These are phyloP conservation scores for Heterotilapia buettikoferi DNA, from an alignment of 2,113 vertebrate genomes.

Conservation along the genomic window DNA sequence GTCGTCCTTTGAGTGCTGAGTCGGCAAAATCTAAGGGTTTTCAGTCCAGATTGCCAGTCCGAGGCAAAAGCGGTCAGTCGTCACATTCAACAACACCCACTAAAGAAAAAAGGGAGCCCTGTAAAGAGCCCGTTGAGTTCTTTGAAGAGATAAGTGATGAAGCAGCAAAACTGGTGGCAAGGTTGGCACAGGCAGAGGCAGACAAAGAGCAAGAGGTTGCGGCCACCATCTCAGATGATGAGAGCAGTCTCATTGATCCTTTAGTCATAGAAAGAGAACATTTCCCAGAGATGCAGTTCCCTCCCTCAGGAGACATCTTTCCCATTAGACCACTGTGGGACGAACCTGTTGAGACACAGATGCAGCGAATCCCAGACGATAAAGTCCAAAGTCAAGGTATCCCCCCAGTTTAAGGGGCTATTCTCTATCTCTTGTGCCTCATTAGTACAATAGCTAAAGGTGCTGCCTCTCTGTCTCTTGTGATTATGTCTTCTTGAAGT, in stretches of 20 bases:
- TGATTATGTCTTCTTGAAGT: slow-evolving; percentile 59
- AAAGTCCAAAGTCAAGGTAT: slow-evolving; percentile 96
- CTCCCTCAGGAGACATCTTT: slow-evolving; percentile 91
- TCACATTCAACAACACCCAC: slow-evolving; percentile 67
- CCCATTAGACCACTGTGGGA: slow-evolving; percentile 96
- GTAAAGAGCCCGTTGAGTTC: slow-evolving; percentile 86
- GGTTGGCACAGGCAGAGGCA: slow-evolving; percentile 85
- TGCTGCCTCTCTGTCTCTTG: slow-evolving; percentile 76
- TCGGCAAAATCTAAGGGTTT: slow-evolving; percentile 79
- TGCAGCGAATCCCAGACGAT: slow-evolving; percentile 96
- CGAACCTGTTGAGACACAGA: slow-evolving; percentile 97
- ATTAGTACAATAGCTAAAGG: slow-evolving; percentile 76
- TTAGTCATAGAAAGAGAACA: slow-evolving; percentile 89
- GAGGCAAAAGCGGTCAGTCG: slow-evolving; percentile 73
- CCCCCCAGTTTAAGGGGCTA: slow-evolving; percentile 82
- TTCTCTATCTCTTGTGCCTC: slow-evolving; percentile 83
- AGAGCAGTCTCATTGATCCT: slow-evolving; percentile 91
- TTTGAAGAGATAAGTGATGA: slow-evolving; percentile 95
- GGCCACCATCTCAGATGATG: slow-evolving; percentile 82
- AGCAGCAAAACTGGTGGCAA: slow-evolving; percentile 91
- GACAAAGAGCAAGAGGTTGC: slow-evolving; percentile 75
- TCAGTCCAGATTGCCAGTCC: slow-evolving; percentile 85
- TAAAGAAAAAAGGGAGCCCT: slow-evolving; percentile 80
- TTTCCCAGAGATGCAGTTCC: slow-evolving; percentile 83
- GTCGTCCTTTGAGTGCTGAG: slow-evolving; percentile 79